Conservation (phyloP, 2,797 vertebrate genomes). For the Poecilia velifera region DNA sequence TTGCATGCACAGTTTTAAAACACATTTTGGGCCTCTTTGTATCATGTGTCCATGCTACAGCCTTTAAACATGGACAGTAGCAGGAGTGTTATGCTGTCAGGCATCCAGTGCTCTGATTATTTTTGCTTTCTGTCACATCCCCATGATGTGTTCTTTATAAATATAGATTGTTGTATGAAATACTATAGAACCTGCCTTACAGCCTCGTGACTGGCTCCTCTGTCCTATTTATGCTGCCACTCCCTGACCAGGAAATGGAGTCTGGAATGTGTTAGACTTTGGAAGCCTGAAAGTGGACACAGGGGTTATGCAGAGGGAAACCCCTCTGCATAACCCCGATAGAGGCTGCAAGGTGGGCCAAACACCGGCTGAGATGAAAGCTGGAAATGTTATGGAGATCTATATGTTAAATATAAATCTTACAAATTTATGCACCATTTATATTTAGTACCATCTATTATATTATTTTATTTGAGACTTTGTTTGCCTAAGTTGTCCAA, state of each 20-base stretch:
- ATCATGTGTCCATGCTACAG: not conserved
- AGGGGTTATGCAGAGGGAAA: not conserved
- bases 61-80: not conserved
- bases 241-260: not conserved
- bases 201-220: not conserved
- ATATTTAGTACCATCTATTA: not conserved
- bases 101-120: not conserved
- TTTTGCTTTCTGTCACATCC: not conserved
- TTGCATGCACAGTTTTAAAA: not conserved
- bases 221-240: constrained; percentile 1
- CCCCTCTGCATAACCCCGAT: not conserved
- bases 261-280: constrained; percentile 1
- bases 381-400: not conserved
- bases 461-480: not conserved
- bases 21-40: not conserved
- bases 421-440: not conserved
- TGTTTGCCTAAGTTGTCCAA: not conserved
- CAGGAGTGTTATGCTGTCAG: not conserved
- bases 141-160: not conserved
- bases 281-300: not conserved
- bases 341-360: not conserved
- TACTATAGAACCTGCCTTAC: not conserved
- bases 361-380: not conserved
- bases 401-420: not conserved
- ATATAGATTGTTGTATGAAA: constrained; percentile 1